Evolutionary conservation across 2,888 invertebrate species (phyloP).

Genomic region (Drosophila bunnanda): DNA sequence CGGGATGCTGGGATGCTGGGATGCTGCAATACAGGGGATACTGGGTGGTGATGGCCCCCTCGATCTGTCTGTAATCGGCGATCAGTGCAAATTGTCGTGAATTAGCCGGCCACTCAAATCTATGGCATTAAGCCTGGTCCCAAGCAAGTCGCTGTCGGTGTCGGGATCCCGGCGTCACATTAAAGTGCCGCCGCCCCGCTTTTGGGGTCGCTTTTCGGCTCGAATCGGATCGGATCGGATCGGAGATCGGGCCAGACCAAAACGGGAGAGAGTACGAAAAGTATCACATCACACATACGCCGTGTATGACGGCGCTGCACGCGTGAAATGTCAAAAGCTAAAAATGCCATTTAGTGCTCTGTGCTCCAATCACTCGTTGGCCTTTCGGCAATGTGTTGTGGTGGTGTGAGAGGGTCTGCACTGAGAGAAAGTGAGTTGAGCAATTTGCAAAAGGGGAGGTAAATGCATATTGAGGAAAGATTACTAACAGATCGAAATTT

Average conservation of each 20-base stretch:
- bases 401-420: not conserved
- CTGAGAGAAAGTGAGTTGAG: not conserved
- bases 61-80: conserved; percentile 59
- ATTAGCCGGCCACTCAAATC: conserved; percentile 65
- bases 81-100: conserved; percentile 75
- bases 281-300: conserved; percentile 80
- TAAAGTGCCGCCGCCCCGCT: conserved; percentile 63
- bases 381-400: conserved; percentile 55
- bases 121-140: conserved; percentile 64
- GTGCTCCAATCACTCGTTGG: conserved; percentile 56
- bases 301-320: conserved; percentile 67
- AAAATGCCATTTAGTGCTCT: conserved; percentile 71
- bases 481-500: too few species aligned
- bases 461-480: too few species aligned
- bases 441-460: not conserved
- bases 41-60: conserved; percentile 19
- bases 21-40: conserved; percentile 4
- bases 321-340: conserved; percentile 80
- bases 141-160: conserved; percentile 6
- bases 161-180: conserved; percentile 44
- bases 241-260: conserved; percentile 33
- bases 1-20: not conserved
- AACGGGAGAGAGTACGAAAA: conserved; percentile 62
- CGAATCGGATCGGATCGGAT: not conserved
- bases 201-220: conserved; percentile 21